Percentiles rank a stretch among this genome's conserved stretches.
These are phyloP conservation scores for Tiliacea citrago DNA, from an alignment of 2,888 invertebrate species.

Conservation along the genomic window DNA sequence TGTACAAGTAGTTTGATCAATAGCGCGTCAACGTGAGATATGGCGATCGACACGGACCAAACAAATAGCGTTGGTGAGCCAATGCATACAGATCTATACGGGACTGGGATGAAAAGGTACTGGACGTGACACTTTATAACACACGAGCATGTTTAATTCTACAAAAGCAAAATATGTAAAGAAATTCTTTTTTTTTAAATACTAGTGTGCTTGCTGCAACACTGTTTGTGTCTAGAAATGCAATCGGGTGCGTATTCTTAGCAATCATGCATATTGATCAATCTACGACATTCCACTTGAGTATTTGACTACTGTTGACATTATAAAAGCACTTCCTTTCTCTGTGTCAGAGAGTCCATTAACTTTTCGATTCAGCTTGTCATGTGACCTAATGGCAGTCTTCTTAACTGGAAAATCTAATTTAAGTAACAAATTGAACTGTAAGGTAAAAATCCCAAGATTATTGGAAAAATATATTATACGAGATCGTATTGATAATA, in stretches of 20 bases:
- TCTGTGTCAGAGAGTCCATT: too few relatives aligned
- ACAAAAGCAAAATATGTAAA: too few relatives aligned
- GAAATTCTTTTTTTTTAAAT: too few relatives aligned
- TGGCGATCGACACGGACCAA: slow-evolving; percentile 73
- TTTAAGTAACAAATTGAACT: background rate
- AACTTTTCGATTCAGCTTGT: background rate
- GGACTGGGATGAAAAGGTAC: slow-evolving; percentile 37
- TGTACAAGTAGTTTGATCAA: slow-evolving; percentile 76
- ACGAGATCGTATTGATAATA: background rate
- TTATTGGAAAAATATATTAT: too few relatives aligned
- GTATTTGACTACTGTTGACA: background rate
- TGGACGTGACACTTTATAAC: slow-evolving; percentile 49
- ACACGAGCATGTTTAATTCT: too few relatives aligned
- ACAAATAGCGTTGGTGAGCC: slow-evolving; percentile 77
- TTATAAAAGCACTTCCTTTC: background rate
- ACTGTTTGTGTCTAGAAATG: background rate
- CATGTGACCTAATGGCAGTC: background rate
- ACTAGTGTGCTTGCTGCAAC: too few relatives aligned
- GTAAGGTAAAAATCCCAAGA: background rate
- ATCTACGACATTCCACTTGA: background rate
- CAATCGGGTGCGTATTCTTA: background rate
- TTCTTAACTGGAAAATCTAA: background rate
- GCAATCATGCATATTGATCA: background rate
- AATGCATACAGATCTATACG: slow-evolving; percentile 80
- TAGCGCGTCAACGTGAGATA: slow-evolving; percentile 80